phyloP scores from a whole-genome alignment of 2,113 vertebrate genomes.

The Chaetodon auriga region DNA sequence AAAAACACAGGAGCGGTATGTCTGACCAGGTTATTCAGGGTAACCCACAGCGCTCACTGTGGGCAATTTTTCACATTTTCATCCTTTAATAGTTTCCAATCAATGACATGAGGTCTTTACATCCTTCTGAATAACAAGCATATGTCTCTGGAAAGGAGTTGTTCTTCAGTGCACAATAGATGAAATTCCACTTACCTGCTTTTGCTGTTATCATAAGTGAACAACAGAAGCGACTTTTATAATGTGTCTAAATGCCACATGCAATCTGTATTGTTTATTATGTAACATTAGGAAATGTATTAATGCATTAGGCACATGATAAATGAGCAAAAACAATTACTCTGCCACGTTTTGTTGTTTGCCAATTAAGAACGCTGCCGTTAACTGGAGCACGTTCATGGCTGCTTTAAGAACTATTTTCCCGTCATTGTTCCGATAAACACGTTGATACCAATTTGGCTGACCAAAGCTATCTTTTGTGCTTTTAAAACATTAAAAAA shows the following conservation, averaged over 20 bases:
- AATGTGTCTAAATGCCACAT: neutral
- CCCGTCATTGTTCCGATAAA: neutral
- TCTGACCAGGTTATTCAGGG: constrained; percentile 2
- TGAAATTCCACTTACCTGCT: neutral
- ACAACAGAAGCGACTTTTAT: constrained; percentile 4
- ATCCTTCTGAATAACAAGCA: neutral
- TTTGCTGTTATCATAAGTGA: neutral
- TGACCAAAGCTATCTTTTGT: constrained; percentile 21
- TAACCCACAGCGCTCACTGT: neutral
- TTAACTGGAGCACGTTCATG: neutral
- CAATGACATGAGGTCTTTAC: neutral
- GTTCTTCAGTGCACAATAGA: neutral
- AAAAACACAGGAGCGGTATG: neutral
- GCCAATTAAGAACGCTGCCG: constrained; percentile 10
- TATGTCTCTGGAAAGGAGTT: neutral
- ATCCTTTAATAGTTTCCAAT: neutral
- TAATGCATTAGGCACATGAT: constrained; percentile 2
- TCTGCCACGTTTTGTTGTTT: constrained; percentile 30
- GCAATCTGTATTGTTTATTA: neutral
- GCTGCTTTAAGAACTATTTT: constrained; percentile 2
- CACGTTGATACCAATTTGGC: neutral
- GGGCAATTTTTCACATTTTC: neutral
- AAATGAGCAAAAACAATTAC: constrained; percentile 37
- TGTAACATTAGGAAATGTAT: neutral
- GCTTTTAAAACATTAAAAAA: constrained; percentile 43